These are phyloP conservation scores for Gouania willdenowi DNA, from an alignment of 2,797 vertebrate genomes.

Conservation along the genomic window DNA sequence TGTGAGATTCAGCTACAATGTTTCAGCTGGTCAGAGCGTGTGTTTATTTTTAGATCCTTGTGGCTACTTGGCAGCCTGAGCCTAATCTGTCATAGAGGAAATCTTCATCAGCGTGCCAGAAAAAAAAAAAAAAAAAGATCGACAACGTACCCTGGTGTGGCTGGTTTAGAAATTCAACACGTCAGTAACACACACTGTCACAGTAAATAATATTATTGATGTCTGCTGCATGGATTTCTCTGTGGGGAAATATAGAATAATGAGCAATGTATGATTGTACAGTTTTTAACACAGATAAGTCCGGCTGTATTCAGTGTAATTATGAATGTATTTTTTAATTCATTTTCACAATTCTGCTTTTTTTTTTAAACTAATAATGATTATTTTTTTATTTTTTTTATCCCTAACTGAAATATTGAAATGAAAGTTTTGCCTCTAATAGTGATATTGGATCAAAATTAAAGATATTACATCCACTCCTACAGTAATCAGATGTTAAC, in stretches of 20 bases:
- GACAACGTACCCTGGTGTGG: conserved; percentile 14
- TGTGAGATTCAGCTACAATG: conserved; percentile 56
- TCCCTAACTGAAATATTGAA: no score
- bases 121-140: conserved; percentile 37
- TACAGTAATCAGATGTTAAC: no score
- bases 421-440: no score
- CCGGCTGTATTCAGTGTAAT: no score
- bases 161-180: conserved; percentile 32
- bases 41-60: conserved; percentile 66
- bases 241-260: conserved; percentile 17
- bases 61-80: conserved; percentile 50
- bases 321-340: no score
- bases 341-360: no score
- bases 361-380: no score
- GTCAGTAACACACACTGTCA: conserved; percentile 39
- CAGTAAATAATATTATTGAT: conserved; percentile 24
- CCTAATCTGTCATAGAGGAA: conserved; percentile 56
- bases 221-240: conserved; percentile 4
- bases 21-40: conserved; percentile 45
- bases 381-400: no score
- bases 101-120: conserved; percentile 44
- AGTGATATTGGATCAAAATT: no score
- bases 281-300: no score
- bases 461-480: no score
- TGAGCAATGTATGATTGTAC: no score